Conservation (phyloP, 2,113 vertebrate genomes). For the Nycticebus coucang region DNA sequence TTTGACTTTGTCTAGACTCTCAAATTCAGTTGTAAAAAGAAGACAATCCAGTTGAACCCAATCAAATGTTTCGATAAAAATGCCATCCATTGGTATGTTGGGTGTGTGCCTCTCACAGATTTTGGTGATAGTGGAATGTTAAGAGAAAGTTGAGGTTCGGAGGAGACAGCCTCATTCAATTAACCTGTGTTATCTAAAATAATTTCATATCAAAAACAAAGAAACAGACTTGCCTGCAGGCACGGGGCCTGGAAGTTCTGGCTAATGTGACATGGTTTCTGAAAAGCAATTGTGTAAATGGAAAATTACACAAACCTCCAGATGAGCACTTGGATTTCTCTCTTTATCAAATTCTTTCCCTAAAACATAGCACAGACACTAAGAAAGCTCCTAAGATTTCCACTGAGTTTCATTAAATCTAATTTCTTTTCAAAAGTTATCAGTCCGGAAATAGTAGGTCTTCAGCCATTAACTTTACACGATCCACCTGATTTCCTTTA, state of each 20-base stretch:
- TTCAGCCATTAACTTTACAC: slow-evolving; percentile 23
- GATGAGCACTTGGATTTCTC: background rate
- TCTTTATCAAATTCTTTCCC: slow-evolving; percentile 45
- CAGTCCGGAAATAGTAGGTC: background rate
- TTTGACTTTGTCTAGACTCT: background rate
- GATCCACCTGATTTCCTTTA: background rate
- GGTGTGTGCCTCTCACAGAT: background rate
- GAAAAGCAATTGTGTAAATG: slow-evolving; percentile 44
- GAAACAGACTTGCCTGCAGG: background rate
- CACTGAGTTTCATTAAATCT: slow-evolving; percentile 36
- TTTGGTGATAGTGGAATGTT: background rate
- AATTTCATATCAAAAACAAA: background rate
- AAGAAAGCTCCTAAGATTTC: slow-evolving; percentile 35
- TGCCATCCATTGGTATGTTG: background rate
- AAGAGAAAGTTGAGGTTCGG: background rate
- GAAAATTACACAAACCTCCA: slow-evolving; percentile 31
- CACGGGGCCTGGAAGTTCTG: slow-evolving; percentile 31
- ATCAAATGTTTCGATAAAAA: background rate
- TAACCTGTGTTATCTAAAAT: background rate
- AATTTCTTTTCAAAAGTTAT: slow-evolving; percentile 3
- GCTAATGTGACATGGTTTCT: background rate
- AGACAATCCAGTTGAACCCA: background rate
- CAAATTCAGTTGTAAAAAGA: background rate
- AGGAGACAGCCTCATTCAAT: background rate
- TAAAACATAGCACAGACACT: background rate